Evolutionary conservation across 2,797 vertebrate species (phyloP).

Genomic region (Gastrophryne carolinensis): DNA sequence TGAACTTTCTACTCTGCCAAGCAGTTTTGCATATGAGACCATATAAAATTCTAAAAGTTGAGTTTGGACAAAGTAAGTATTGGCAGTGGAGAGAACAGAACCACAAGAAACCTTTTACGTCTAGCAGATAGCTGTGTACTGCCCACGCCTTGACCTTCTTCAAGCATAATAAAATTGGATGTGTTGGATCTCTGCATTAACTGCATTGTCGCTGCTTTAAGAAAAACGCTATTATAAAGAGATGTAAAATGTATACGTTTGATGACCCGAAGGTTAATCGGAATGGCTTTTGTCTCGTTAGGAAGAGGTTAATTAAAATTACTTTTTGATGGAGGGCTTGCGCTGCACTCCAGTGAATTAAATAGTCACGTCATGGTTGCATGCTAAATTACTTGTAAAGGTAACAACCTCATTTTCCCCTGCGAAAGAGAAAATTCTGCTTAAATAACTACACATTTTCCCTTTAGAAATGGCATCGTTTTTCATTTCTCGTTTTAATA

Average conservation of each 20-base stretch:
- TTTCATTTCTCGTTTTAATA: slow-evolving; percentile 27
- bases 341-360: slow-evolving; percentile 13
- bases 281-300: background rate
- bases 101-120: no score
- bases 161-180: no score
- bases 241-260: background rate
- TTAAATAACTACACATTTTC: slow-evolving; percentile 19
- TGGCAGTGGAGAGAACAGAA: no score
- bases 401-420: slow-evolving; percentile 22
- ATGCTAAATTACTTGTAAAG: slow-evolving; percentile 39
- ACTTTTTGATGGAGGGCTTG: background rate
- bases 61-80: no score
- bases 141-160: no score
- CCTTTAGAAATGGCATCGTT: slow-evolving; percentile 26
- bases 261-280: background rate
- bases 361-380: slow-evolving; percentile 10
- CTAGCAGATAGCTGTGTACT: no score
- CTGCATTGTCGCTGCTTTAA: background rate
- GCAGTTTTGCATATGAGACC: no score
- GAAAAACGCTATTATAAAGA: background rate
- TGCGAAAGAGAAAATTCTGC: background rate
- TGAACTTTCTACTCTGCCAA: no score
- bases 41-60: no score
- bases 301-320: slow-evolving; percentile 28
- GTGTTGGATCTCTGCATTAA: background rate